These are phyloP conservation scores for Drosophila kohkoa DNA, from an alignment of 1,140 invertebrate genomes.

Conservation along the genomic window DNA sequence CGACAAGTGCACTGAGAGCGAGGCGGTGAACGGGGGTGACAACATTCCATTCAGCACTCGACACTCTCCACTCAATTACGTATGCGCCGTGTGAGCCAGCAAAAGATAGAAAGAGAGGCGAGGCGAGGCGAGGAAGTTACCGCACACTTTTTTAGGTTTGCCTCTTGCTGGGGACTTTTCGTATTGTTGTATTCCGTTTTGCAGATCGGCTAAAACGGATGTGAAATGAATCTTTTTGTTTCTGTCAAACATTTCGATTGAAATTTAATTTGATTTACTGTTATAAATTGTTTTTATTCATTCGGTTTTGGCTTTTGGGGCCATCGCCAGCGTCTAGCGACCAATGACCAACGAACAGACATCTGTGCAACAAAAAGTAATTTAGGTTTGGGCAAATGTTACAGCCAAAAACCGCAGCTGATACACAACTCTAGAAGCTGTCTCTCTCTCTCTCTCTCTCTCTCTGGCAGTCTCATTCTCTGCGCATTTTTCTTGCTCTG, in stretches of 20 bases:
- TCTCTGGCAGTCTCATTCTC: neutral
- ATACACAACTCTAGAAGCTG: constrained; percentile 13
- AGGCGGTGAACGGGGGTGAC: neutral
- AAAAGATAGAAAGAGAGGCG: neutral
- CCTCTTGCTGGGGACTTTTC: neutral
- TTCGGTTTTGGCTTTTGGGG: constrained; percentile 32
- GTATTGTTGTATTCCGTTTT: constrained; percentile 9
- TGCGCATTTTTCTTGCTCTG: neutral
- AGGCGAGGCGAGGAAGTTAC: neutral
- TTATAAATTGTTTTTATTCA: constrained; percentile 78
- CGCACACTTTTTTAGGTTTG: neutral
- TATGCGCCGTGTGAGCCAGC: constrained; percentile 23
- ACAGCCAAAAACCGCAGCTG: constrained; percentile 59
- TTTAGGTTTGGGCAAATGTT: constrained; percentile 69
- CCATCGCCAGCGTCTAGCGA: neutral
- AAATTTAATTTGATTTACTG: constrained; percentile 82
- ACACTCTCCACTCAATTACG: constrained; percentile 16
- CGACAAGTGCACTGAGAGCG: neutral
- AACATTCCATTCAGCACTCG: too few relatives aligned
- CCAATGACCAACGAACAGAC: constrained; percentile 36
- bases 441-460: neutral
- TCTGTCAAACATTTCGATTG: constrained; percentile 75
- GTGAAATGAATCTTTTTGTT: constrained; percentile 43
- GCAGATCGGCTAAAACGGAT: constrained; percentile 14
- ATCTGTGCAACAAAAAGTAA: constrained; percentile 72